Evolutionary conservation across 2,113 vertebrate genomes (phyloP).

Genomic region (Vombatus ursinus): DNA sequence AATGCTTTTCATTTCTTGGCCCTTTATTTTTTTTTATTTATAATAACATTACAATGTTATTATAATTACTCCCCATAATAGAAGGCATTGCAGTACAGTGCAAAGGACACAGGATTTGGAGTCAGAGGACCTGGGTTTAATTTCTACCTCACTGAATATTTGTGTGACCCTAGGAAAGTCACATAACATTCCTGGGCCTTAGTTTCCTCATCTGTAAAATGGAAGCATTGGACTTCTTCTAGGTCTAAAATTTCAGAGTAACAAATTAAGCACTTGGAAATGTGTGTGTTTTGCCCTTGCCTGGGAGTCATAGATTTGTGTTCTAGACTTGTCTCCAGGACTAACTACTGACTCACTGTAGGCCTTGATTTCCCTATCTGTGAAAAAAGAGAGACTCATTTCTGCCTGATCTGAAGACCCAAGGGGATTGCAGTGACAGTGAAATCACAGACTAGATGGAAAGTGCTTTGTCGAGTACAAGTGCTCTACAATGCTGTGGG

Average conservation of each 20-base stretch:
- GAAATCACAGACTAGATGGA: neutral
- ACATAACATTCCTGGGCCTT: neutral
- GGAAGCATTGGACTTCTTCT: neutral
- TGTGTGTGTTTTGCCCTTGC: neutral
- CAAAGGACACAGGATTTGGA: neutral
- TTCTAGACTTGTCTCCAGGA: neutral
- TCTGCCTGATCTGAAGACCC: neutral
- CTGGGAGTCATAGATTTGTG: neutral
- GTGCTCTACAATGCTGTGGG: neutral
- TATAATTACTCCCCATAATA: neutral
- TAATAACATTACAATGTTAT: neutral
- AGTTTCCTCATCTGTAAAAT: neutral
- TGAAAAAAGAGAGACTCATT: conserved; percentile 40
- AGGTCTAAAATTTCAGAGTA: neutral
- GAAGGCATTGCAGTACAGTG: neutral
- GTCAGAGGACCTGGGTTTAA: neutral
- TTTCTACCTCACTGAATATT: neutral
- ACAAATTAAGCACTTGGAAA: neutral
- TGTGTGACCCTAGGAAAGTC: neutral
- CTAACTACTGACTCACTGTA: conserved; percentile 29
- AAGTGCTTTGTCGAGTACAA: neutral
- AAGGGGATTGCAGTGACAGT: neutral
- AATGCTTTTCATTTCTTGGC: neutral
- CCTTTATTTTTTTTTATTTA: neutral
- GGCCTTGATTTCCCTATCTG: neutral